These are phyloP conservation scores for Eonycteris spelaea DNA, from an alignment of 2,113 vertebrate genomes.

Conservation along the genomic window DNA sequence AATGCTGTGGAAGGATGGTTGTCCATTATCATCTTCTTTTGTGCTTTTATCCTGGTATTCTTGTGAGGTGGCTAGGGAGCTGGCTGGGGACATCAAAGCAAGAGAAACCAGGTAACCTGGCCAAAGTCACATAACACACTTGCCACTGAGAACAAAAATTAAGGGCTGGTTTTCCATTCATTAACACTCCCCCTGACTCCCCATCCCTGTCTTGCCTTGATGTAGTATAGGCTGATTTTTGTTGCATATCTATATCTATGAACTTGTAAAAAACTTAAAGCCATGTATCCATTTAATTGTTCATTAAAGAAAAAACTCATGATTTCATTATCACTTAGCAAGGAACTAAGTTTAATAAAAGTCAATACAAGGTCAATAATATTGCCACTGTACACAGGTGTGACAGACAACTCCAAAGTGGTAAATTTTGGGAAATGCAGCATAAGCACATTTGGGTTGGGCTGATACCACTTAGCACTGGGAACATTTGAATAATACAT, in stretches of 20 bases:
- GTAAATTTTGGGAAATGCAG: background rate
- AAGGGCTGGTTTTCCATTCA: background rate
- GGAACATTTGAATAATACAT: constrained; percentile 9
- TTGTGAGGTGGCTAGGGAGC: background rate
- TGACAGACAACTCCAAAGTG: background rate
- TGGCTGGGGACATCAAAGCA: background rate
- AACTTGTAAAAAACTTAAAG: background rate
- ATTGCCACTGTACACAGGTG: background rate
- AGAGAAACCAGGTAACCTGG: background rate
- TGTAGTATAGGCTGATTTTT: background rate
- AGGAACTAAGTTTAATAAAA: background rate
- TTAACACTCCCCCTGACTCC: background rate
- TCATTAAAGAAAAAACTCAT: background rate
- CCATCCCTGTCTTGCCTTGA: background rate
- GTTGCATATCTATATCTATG: background rate
- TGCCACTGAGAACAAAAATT: background rate
- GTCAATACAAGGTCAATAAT: background rate
- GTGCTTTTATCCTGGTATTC: background rate
- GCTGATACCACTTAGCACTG: background rate
- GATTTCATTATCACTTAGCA: background rate
- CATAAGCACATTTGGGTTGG: background rate
- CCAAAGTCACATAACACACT: background rate
- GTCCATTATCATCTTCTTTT: background rate
- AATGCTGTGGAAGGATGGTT: fast-evolving
- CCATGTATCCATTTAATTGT: background rate